phyloP scores from a whole-genome alignment of 2,113 vertebrate species.

The Rattus rattus region DNA sequence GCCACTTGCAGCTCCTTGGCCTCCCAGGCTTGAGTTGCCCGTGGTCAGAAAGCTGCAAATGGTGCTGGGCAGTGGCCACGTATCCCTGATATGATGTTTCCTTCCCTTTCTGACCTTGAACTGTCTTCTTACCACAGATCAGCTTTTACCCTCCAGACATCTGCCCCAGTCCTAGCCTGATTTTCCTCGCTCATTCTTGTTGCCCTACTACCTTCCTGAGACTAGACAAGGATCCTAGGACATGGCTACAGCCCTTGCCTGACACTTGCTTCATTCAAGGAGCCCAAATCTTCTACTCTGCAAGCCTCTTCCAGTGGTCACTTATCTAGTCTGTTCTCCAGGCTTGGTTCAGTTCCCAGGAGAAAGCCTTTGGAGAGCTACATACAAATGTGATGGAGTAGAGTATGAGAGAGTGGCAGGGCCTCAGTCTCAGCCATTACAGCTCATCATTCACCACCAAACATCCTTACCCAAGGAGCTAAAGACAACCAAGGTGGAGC shows the following conservation, averaged over 20 bases:
- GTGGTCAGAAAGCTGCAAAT: neutral
- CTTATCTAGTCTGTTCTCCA: neutral
- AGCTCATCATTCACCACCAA: neutral
- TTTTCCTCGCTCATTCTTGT: neutral
- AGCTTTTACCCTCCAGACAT: neutral
- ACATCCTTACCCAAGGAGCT: neutral
- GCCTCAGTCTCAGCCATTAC: neutral
- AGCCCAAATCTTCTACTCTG: neutral
- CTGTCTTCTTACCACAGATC: neutral
- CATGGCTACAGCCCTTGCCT: neutral
- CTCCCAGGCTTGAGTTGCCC: too few relatives aligned
- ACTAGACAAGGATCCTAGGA: neutral
- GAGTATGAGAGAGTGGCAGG: neutral
- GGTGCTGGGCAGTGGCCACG: neutral
- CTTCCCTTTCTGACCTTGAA: neutral
- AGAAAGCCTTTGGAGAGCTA: neutral
- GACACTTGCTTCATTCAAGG: neutral
- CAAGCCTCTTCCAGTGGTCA: neutral
- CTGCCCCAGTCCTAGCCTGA: neutral
- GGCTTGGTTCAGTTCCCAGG: neutral
- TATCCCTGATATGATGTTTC: neutral
- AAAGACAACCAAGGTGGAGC: neutral
- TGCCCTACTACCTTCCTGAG: neutral
- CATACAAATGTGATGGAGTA: neutral
- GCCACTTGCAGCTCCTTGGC: neutral